phyloP scores from a whole-genome alignment of 2,113 vertebrate species.

The Maylandia zebra region DNA sequence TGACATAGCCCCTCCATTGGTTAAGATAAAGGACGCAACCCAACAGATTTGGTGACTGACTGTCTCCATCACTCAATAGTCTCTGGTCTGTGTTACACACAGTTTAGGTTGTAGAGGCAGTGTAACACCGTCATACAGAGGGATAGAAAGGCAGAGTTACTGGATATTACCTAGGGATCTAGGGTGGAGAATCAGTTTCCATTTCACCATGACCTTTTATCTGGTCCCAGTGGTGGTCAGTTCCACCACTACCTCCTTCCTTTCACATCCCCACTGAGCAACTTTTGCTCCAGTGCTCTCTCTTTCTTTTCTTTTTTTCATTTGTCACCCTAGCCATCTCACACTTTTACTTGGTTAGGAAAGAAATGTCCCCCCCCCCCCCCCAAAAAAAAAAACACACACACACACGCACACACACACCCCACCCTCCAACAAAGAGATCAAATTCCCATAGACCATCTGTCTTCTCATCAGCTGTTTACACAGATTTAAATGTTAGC shows the following conservation, averaged over 20 bases:
- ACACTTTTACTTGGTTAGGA: conserved; percentile 71
- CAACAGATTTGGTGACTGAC: conserved; percentile 61
- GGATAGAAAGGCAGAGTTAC: conserved; percentile 79
- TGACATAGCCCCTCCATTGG: conserved; percentile 71
- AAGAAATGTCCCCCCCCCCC: conserved; percentile 7
- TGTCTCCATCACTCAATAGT: conserved; percentile 58
- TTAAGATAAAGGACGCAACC: conserved; percentile 76
- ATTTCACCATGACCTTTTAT: conserved; percentile 77
- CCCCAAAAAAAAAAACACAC: no score
- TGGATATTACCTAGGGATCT: conserved; percentile 79
- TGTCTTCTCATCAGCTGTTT: conserved; percentile 67
- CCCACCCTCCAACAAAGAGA: conserved; percentile 67
- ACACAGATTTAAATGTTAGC: conserved; percentile 44
- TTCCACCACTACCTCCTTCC: conserved; percentile 56
- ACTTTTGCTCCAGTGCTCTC: conserved; percentile 64
- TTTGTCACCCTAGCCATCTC: conserved; percentile 63
- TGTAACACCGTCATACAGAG: conserved; percentile 48
- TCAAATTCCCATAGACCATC: conserved; percentile 65
- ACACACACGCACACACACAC: neutral
- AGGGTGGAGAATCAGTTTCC: conserved; percentile 79
- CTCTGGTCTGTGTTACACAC: conserved; percentile 71
- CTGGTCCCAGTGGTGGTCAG: conserved; percentile 53
- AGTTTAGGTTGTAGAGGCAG: conserved; percentile 33
- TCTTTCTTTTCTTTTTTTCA: conserved; percentile 29
- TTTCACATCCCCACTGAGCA: conserved; percentile 60